Evolutionary conservation across 2,888 invertebrate species (phyloP), one percentile per base, ranked within the genome.

Genomic region (Agonum fuliginosum): DNA sequence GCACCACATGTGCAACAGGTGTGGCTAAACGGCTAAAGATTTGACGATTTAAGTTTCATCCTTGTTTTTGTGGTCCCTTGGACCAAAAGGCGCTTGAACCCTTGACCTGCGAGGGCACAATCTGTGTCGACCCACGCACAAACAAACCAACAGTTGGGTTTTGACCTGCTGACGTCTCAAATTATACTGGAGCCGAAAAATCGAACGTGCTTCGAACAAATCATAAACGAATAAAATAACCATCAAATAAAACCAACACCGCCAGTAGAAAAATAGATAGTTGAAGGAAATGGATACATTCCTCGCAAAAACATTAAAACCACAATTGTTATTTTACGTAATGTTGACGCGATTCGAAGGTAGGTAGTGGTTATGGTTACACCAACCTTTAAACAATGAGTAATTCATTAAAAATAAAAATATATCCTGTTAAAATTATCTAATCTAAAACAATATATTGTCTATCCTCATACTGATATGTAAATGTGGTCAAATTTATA

Each of bases 21-120:
- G 37, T 37, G 37, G 6, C 37, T n/a, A 37, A 37, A 37, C 8
- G 37, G 12, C 37, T n/a, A n/a, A n/a, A n/a, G n/a, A n/a, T n/a
- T n/a, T n/a, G n/a, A n/a, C n/a, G n/a, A n/a, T 37, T 37, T 12
- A 37, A 37, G 37, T n/a, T 37, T 37, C 8, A 10, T 10, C 10
- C 30, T 10, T 30, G 8, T 37, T 12, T n/a, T 12, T 8, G 37
- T 37, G 4, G n/a, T 37, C 37, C 37, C 37, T 37, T 37, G n/a
- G n/a, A n/a, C 8, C 12, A 8, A 8, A 12, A 12, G 19, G 19
- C 10, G 48, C 6, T 46, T 48, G 20, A 48, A 48, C 48, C 48
- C 48, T 48, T 48, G 48, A 48, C 48, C 48, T n/a, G 48, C 20
- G 19, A 19, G 20, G 20, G 48, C 10, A 48, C 48, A 46, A 46